Conservation (phyloP, 1,140 invertebrate genomes). For the Streblospio benedicti region DNA sequence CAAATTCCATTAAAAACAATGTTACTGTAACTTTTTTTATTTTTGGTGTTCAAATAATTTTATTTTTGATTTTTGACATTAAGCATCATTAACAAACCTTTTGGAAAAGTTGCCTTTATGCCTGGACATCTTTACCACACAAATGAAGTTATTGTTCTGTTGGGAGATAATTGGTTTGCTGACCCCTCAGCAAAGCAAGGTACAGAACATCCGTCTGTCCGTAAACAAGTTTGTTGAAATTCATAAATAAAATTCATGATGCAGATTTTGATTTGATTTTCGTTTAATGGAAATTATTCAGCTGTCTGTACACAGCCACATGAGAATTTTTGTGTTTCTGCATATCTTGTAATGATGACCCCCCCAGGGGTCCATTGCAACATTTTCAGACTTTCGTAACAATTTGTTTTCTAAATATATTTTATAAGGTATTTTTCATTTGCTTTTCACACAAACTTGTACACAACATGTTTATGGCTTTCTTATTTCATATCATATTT, state of each 20-base stretch:
- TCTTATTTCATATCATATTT: background rate
- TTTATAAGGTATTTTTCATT: background rate
- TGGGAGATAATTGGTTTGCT: slow-evolving; percentile 65
- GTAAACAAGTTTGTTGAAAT: too few species aligned
- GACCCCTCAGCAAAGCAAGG: slow-evolving; percentile 60
- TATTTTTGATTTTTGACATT: too few species aligned
- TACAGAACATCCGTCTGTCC: too few species aligned
- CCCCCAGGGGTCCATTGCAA: background rate
- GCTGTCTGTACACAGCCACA: background rate
- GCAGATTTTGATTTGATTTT: too few species aligned
- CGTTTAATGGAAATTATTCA: background rate
- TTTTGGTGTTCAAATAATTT: too few species aligned
- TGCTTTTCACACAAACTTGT: background rate
- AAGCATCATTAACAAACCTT: slow-evolving; percentile 53
- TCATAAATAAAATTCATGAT: too few species aligned
- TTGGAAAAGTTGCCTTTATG: slow-evolving; percentile 59
- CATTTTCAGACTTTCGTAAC: background rate
- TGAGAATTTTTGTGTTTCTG: background rate
- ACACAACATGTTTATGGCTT: background rate
- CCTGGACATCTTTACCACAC: slow-evolving; percentile 62
- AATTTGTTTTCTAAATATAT: background rate
- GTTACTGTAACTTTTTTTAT: too few species aligned
- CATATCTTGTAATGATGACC: background rate
- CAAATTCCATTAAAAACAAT: too few species aligned
- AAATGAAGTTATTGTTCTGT: slow-evolving; percentile 60